A percentile compares a stretch with the other conserved stretches of the same genome.
Evolutionary conservation across 2,888 invertebrate species (phyloP).

Genomic region (Dione vanillae): DNA sequence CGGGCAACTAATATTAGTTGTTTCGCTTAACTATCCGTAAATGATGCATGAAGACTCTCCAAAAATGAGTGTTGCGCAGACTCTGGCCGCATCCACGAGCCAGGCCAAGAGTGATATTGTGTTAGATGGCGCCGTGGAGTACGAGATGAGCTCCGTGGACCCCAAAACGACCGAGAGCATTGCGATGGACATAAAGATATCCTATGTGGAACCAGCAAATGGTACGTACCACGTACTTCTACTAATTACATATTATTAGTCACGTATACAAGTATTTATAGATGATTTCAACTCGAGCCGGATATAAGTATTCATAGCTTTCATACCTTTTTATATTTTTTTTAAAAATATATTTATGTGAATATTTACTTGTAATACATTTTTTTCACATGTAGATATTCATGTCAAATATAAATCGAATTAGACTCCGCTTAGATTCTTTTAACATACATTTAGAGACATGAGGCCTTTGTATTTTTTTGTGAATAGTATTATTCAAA

Average conservation of each 20-base stretch:
- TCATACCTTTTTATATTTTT: not conserved
- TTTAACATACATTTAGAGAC: conserved; percentile 57
- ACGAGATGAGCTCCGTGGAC: conserved; percentile 75
- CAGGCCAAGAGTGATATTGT: conserved; percentile 78
- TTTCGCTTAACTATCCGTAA: conserved; percentile 76
- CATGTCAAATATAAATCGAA: conserved; percentile 52
- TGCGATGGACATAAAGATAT: conserved; percentile 85
- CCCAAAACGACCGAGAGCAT: conserved; percentile 79
- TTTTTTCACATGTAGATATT: not conserved
- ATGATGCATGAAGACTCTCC: conserved; percentile 89
- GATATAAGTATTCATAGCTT: conserved; percentile 27
- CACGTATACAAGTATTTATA: conserved; percentile 34
- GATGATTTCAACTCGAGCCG: conserved; percentile 36
- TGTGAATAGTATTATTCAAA: conserved; percentile 61
- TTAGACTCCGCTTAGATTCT: conserved; percentile 65
- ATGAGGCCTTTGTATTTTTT: conserved; percentile 67
- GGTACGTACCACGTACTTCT: conserved; percentile 73
- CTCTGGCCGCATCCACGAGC: conserved; percentile 86
- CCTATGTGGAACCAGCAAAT: conserved; percentile 84
- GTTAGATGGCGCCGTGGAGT: conserved; percentile 74
- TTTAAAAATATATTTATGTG: not conserved
- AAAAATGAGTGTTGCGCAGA: conserved; percentile 87
- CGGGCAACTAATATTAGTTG: conserved; percentile 64
- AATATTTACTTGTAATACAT: not conserved
- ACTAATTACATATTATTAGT: conserved; percentile 36